Percentiles rank a stretch among this genome's conserved stretches.
Evolutionary conservation across 2,113 vertebrate genomes (phyloP).

Genomic region (Neodon shergylaensis): DNA sequence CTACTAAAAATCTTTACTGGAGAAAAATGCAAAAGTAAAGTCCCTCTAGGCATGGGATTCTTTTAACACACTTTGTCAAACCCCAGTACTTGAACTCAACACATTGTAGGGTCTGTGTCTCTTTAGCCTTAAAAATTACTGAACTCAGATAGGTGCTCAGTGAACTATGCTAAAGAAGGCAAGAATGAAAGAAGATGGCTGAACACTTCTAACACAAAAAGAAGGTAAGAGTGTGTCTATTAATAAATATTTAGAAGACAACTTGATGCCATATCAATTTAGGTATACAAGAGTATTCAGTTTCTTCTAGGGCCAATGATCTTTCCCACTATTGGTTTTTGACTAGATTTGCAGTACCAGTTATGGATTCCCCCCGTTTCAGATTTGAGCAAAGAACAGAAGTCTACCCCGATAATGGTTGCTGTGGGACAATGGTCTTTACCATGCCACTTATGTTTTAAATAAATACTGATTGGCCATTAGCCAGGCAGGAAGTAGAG

Average conservation of each 20-base stretch:
- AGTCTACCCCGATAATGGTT: neutral
- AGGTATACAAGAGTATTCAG: neutral
- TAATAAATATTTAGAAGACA: neutral
- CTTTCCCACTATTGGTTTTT: neutral
- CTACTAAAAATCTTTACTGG: neutral
- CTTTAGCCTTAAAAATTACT: neutral
- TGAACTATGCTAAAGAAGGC: neutral
- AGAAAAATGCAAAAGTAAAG: slow-evolving; percentile 1
- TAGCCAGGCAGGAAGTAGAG: too few species aligned
- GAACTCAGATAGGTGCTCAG: neutral
- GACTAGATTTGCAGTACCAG: neutral
- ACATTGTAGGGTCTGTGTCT: neutral
- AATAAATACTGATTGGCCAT: too few species aligned
- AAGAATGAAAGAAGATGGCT: too few species aligned
- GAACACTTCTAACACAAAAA: neutral
- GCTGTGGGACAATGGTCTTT: too few species aligned
- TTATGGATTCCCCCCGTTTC: neutral
- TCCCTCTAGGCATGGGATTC: neutral
- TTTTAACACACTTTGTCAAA: neutral
- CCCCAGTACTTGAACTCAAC: neutral
- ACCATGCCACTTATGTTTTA: too few species aligned
- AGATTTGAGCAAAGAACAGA: neutral
- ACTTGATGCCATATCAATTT: neutral
- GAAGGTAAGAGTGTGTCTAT: neutral
- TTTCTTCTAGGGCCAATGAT: neutral